Percentiles rank a stretch among this genome's conserved stretches.
phyloP scores from a whole-genome alignment of 2,888 invertebrate genomes.

The Pharmacophagus antenor region DNA sequence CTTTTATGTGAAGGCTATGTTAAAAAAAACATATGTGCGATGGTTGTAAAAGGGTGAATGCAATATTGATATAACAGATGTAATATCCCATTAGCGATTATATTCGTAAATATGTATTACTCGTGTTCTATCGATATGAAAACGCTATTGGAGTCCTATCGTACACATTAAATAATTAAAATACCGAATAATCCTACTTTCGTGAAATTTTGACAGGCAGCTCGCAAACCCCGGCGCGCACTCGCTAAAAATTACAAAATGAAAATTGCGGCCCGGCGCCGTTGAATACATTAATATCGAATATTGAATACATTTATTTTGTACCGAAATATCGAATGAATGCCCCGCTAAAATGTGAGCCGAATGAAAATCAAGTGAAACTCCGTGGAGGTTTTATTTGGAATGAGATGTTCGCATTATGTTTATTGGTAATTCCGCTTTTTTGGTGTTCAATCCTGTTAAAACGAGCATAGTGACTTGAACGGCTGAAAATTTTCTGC shows the following conservation, averaged over 20 bases:
- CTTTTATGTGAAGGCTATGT: neutral
- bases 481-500: neutral
- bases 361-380: slow-evolving; percentile 62
- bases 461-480: slow-evolving; percentile 8
- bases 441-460: slow-evolving; percentile 28
- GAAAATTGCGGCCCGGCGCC: slow-evolving; percentile 78
- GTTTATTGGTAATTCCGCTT: slow-evolving; percentile 52
- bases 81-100: slow-evolving; percentile 12
- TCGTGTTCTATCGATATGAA: slow-evolving; percentile 8
- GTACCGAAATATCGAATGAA: slow-evolving; percentile 71
- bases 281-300: slow-evolving; percentile 79
- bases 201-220: slow-evolving; percentile 51
- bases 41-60: neutral
- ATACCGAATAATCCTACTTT: slow-evolving; percentile 29
- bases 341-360: slow-evolving; percentile 58
- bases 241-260: slow-evolving; percentile 81
- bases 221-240: slow-evolving; percentile 56
- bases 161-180: slow-evolving; percentile 31
- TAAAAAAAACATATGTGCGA: neutral
- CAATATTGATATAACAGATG: neutral
- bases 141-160: slow-evolving; percentile 26
- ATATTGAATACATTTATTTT: slow-evolving; percentile 78
- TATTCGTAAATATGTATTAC: slow-evolving; percentile 1
- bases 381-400: slow-evolving; percentile 62
- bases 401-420: slow-evolving; percentile 58